Evolutionary conservation across 2,888 invertebrate species (phyloP), one percentile per base, ranked within the genome.

Genomic region (Phortica magna): DNA sequence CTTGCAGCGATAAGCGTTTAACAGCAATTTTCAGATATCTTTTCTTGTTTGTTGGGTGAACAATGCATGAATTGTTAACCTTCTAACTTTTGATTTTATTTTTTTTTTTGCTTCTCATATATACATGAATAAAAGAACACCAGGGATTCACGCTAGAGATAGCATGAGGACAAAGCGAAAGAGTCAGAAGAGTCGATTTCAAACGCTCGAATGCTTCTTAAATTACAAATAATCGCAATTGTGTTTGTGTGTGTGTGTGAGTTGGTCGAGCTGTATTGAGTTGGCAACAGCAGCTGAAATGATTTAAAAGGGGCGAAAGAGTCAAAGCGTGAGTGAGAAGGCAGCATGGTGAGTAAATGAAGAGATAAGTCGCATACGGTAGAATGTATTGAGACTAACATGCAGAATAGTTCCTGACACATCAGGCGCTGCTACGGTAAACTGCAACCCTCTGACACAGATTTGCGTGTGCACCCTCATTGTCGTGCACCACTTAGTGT

Each of bases 171-270:
- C 78, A 80, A 80, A 77, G 80, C 73, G 59, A 77, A 82, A 77
- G 79, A 83, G 83, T 84, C 82, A 84, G 17, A 74, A 78, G 81
- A 80, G 87, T 88, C 82, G 82, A 87, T 86, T 88, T 83, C 81
- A 82, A 84, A 89, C 85, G 90, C 90, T 87, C 89, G 90, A 85
- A 83, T 88, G 90, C 90, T 84, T 90, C 90, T 90, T 89, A 80
- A 89, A 90, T 90, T 90, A 89, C 90, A 89, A 90, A 87, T 88
- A 89, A 89, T 89, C 88, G 87, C 88, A 88, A 88, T 89, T 88
- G 88, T 86, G 82, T 88, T 79, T 72, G n/a, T 76, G 43, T 57
- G 76, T 43, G 68, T 53, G 59, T 68, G 70, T 59, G 74, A 64
- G 73, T 41, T 65, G 76, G 73, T 64, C 67, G 77, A 76, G 71